A percentile compares a stretch with the other conserved stretches of the same genome.
Evolutionary conservation across 2,888 invertebrate species (phyloP).

Genomic region (Latrodectus elegans): DNA sequence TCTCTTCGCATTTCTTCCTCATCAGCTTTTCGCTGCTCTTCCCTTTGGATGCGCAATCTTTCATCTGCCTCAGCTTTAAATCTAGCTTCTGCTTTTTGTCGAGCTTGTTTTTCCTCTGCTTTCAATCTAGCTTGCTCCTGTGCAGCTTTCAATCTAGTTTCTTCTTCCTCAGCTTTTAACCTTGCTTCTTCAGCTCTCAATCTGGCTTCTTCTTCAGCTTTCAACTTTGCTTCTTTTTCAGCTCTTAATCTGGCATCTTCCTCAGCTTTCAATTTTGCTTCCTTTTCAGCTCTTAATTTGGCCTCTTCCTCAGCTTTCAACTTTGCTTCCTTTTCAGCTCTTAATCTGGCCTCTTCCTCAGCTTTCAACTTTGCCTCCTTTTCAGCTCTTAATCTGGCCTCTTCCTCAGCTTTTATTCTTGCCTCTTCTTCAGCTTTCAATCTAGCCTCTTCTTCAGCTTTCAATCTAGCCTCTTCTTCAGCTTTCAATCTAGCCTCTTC

Average conservation of each 20-base stretch:
- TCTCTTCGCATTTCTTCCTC: constrained; percentile 51
- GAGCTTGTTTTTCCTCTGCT: constrained; percentile 6
- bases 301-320: constrained; percentile 21
- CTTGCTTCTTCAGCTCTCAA: constrained; percentile 24
- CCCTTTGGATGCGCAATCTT: constrained; percentile 7
- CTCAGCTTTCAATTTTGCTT: background rate
- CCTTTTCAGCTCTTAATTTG: background rate
- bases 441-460: background rate
- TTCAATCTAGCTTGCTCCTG: background rate
- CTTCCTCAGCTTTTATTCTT: constrained; percentile 6
- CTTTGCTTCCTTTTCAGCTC: constrained; percentile 8
- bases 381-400: constrained; percentile 14
- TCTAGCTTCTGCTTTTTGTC: constrained; percentile 2
- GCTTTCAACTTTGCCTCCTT: background rate
- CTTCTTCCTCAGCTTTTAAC: constrained; percentile 7
- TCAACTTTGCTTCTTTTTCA: constrained; percentile 5
- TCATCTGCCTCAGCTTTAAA: constrained; percentile 15
- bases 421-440: constrained; percentile 16
- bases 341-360: background rate
- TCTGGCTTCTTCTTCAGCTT: constrained; percentile 21
- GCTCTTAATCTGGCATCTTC: constrained; percentile 1
- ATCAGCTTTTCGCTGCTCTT: background rate
- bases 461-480: background rate
- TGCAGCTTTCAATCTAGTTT: background rate
- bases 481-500: background rate